phyloP scores from a whole-genome alignment of 2,113 vertebrate species.

The Phainopepla nitens region DNA sequence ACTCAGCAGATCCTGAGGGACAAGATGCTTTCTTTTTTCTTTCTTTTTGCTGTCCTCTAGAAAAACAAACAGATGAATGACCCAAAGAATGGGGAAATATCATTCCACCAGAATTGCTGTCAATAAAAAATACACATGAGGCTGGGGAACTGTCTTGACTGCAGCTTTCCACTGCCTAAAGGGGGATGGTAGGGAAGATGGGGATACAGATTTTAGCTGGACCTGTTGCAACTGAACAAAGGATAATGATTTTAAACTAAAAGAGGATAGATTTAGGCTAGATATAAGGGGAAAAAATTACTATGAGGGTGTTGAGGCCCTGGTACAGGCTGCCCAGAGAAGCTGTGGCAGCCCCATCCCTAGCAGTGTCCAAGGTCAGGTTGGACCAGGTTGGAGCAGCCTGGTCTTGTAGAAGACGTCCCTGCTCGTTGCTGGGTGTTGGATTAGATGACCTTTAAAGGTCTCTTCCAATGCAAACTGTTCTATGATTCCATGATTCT shows the following conservation, averaged over 20 bases:
- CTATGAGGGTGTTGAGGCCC: neutral
- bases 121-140: neutral
- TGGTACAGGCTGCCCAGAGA: neutral
- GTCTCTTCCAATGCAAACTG: neutral
- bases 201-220: neutral
- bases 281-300: neutral
- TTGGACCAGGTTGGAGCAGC: rapidly evolving
- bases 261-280: neutral
- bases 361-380: neutral
- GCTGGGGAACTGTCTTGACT: neutral
- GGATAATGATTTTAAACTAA: neutral
- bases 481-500: neutral
- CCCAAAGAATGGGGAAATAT: neutral
- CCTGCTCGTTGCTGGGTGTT: neutral
- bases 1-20: neutral
- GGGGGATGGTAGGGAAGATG: neutral
- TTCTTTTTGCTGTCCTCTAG: neutral
- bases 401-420: neutral
- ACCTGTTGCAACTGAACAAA: neutral
- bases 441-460: neutral
- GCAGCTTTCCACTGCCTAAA: neutral
- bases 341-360: neutral
- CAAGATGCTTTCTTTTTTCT: neutral
- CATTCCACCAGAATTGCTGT: neutral
- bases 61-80: neutral